Conservation (phyloP, 1,140 invertebrate genomes). For the Trissolcus basalis region DNA sequence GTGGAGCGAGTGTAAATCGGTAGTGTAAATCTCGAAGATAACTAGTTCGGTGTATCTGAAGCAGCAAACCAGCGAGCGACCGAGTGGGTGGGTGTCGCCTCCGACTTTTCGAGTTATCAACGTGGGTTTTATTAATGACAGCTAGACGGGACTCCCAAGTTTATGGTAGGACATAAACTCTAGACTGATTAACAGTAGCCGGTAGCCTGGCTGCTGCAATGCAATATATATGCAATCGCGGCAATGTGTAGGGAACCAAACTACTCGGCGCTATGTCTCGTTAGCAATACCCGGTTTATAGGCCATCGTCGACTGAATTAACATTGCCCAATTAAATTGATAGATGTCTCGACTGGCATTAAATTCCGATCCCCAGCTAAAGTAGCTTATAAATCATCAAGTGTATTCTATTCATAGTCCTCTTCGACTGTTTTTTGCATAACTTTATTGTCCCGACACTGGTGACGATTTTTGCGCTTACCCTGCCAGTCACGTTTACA, state of each 20-base stretch:
- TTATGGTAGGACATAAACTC: slow-evolving; percentile 77
- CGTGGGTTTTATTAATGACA: slow-evolving; percentile 76
- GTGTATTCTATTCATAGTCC: slow-evolving; percentile 55
- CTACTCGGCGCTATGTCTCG: slow-evolving; percentile 71
- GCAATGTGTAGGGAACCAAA: slow-evolving; percentile 66
- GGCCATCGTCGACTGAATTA: slow-evolving; percentile 76
- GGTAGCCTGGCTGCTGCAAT: slow-evolving; percentile 65
- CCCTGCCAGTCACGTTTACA: slow-evolving; percentile 49
- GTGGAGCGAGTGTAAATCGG: slow-evolving; percentile 54
- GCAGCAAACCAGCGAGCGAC: slow-evolving; percentile 35
- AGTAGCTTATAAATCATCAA: slow-evolving; percentile 71
- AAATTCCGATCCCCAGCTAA: slow-evolving; percentile 68
- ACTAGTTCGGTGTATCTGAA: slow-evolving; percentile 57
- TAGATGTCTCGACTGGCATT: slow-evolving; percentile 73
- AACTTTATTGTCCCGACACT: slow-evolving; percentile 45
- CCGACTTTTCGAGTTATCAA: slow-evolving; percentile 77
- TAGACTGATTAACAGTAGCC: slow-evolving; percentile 77
- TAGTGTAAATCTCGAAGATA: slow-evolving; percentile 62
- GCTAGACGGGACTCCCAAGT: slow-evolving; percentile 70
- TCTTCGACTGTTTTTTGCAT: slow-evolving; percentile 51
- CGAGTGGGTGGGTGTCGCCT: slow-evolving; percentile 63
- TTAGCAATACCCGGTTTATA: slow-evolving; percentile 75
- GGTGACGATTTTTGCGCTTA: slow-evolving; percentile 38
- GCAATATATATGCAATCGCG: slow-evolving; percentile 74
- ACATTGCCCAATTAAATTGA: slow-evolving; percentile 78